Base-by-base conservation (phyloP, 2,113 vertebrate species). In the Hystrix cristata region DNA sequence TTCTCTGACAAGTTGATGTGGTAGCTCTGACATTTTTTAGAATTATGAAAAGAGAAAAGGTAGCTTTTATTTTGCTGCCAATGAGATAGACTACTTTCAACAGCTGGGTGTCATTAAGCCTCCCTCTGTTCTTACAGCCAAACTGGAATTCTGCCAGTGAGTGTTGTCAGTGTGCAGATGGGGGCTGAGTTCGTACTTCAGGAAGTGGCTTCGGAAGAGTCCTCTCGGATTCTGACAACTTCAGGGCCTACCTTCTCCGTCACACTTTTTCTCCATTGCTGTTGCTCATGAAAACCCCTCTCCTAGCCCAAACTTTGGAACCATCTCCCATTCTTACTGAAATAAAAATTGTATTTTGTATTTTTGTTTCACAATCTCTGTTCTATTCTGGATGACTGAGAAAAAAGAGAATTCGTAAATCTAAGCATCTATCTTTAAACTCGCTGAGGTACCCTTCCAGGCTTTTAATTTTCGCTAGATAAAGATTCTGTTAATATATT, bases 361-460 rank as follows among this genome's bases (percentile, higher is more conserved):
- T 27, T 23, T 76, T 67, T 95, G 11, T 67, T 92, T 72, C 72
- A 29, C 48, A 16, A 10, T 82, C 19, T 76, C 31, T 14, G 81
- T 93, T 82, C 57, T 93, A 23, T 34, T 79, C 62, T 57, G 16
- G 29, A 43, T 72, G 15, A 71, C 87, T 88, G 71, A 71, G 79
- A 31, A 57, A 72, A 92, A 86, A 51, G 14, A 59, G 60, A 79
- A 16, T 55, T 43, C 31, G 38, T 67, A 38, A 89, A 64, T 79
- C 31, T 86, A 48, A 89, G 31, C 23, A 78, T n/a, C 6, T 53
- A 11, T 69, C n/a, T 80, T 85, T 27, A 85, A 93, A 76, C 23
- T 31, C 48, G 23, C 3, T 53, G 6, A 53, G 13, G 1, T 76
- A 84, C 71, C 94, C 29, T 57, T 57, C 27, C 7, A 29, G 53